phyloP scores from a whole-genome alignment of 2,113 vertebrate genomes.

The Etia nguti region DNA sequence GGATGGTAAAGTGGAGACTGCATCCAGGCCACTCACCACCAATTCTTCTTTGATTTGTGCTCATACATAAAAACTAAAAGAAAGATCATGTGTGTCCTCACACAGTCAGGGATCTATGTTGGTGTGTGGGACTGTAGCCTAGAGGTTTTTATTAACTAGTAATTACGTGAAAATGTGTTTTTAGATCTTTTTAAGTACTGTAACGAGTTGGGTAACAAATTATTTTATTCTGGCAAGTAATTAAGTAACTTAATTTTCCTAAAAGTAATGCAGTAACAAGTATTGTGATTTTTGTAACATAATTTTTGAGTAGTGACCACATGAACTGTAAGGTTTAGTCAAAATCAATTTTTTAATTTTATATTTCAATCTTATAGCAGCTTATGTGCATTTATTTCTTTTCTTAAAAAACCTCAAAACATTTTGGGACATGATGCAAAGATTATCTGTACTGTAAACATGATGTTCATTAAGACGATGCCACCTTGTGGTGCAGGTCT shows the following conservation, averaged over 20 bases:
- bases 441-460: not conserved
- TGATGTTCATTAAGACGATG: not conserved
- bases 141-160: not conserved
- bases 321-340: not conserved
- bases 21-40: not conserved
- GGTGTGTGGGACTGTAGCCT: accelerated
- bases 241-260: not conserved
- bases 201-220: not conserved
- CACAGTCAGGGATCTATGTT: not conserved
- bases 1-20: not conserved
- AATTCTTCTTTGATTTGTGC: not conserved
- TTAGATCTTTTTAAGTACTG: not conserved
- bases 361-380: not conserved
- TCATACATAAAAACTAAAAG: not conserved
- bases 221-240: not conserved
- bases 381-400: not conserved
- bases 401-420: not conserved
- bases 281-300: too few relatives aligned
- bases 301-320: not conserved
- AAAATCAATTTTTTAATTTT: not conserved
- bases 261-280: not conserved
- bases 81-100: not conserved
- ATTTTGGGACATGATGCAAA: not conserved
- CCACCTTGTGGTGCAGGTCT: not conserved
- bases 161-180: not conserved